Percentiles rank a stretch among this genome's conserved stretches.
Conservation (phyloP, 2,113 vertebrate genomes). For the Cnemophilus loriae region DNA sequence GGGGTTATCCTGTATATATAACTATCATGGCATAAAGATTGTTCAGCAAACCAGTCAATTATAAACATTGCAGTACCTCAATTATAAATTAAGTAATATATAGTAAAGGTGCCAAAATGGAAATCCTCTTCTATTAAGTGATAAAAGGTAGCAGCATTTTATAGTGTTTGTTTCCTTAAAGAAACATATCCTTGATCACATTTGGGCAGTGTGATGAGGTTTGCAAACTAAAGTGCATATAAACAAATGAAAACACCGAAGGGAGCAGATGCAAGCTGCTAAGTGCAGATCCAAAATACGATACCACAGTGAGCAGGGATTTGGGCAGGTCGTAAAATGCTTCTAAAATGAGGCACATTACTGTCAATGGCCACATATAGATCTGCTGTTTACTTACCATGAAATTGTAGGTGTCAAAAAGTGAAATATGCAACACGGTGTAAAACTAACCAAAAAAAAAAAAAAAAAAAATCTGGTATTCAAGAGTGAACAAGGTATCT, state of each 20-base stretch:
- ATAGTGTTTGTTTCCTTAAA: background rate
- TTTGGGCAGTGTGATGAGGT: background rate
- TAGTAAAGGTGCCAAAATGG: background rate
- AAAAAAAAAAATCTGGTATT: background rate
- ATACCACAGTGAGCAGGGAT: background rate
- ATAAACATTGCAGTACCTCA: background rate
- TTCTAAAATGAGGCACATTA: background rate
- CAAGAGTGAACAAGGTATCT: background rate
- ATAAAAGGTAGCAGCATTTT: background rate
- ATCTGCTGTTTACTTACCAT: background rate
- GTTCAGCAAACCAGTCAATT: background rate
- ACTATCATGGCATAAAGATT: background rate
- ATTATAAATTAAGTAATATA: background rate
- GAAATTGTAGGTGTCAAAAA: background rate
- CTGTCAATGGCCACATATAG: background rate
- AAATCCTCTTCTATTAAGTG: background rate
- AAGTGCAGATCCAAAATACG: background rate
- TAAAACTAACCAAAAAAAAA: background rate
- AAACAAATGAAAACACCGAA: background rate
- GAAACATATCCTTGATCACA: background rate
- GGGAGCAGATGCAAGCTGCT: background rate
- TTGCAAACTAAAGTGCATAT: background rate
- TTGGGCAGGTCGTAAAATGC: background rate
- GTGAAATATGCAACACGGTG: background rate
- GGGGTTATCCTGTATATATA: background rate